A percentile compares a stretch with the other conserved stretches of the same genome.
phyloP scores from a whole-genome alignment of 2,888 invertebrate species.

The Odontothrips loti region DNA sequence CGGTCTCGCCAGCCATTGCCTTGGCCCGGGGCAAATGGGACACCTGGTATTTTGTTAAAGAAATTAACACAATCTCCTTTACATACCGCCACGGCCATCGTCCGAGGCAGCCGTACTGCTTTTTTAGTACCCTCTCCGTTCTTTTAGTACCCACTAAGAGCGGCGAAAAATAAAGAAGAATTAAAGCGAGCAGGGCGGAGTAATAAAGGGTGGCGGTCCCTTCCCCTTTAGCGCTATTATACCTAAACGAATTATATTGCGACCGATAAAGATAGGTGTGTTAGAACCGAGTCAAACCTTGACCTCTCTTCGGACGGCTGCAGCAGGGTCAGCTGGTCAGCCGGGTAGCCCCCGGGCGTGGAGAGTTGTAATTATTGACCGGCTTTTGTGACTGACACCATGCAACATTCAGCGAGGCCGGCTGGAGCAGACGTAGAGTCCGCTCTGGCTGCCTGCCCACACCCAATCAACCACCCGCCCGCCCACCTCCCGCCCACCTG shows the following conservation, averaged over 20 bases:
- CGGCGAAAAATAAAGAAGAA: background rate
- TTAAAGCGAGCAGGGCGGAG: background rate
- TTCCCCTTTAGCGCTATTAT: background rate
- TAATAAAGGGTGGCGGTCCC: background rate
- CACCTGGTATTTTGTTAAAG: no score
- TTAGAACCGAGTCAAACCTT: background rate
- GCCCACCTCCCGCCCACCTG: no score
- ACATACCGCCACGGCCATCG: no score
- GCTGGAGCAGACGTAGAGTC: background rate
- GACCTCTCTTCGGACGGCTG: no score
- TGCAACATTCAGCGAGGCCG: background rate
- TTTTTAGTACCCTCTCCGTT: background rate
- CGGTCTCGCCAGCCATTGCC: no score
- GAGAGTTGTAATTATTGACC: background rate
- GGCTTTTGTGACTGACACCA: background rate
- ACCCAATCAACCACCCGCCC: no score
- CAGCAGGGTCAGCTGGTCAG: no score
- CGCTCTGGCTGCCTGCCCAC: background rate
- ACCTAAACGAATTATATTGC: background rate
- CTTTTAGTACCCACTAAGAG: constrained; percentile 1
- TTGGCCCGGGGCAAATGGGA: no score
- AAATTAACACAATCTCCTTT: no score
- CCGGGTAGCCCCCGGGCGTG: no score
- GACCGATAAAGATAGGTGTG: background rate
- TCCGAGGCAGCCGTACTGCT: no score